Evolutionary conservation across 64 coral and sea anemone genomes (phyloP).

Genomic region (Catalaphyllia jardinei): DNA sequence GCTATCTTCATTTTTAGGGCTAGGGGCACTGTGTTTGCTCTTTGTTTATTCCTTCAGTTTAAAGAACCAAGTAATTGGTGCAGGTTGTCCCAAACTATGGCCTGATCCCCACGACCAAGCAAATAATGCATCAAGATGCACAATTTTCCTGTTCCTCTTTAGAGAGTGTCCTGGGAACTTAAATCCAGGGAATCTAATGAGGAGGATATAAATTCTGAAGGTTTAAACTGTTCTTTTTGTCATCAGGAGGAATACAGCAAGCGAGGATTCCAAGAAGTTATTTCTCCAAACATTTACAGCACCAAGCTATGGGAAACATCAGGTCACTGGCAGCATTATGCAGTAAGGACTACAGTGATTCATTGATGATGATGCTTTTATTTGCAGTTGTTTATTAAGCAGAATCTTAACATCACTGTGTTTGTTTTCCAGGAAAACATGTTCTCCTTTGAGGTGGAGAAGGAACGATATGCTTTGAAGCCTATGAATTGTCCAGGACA

Average conservation of each 20-base stretch:
- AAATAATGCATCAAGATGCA: too few relatives aligned
- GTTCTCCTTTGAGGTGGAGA: constrained; percentile 98
- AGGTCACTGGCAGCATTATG: constrained; percentile 97
- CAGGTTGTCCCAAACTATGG: too few relatives aligned
- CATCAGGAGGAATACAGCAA: constrained; percentile 92
- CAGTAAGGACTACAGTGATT: constrained; percentile 32
- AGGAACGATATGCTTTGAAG: constrained; percentile 91
- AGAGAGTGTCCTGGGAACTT: too few relatives aligned
- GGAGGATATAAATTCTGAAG: too few relatives aligned
- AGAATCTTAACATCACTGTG: neutral
- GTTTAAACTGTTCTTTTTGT: neutral
- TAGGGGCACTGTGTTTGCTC: too few relatives aligned
- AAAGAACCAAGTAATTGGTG: too few relatives aligned
- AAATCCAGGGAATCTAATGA: neutral
- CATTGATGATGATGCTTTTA: neutral
- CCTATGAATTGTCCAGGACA: constrained; percentile 99
- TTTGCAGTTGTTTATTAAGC: neutral
- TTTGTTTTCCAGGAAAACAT: constrained; percentile 81
- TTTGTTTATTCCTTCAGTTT: too few relatives aligned
- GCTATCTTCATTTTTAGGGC: too few relatives aligned
- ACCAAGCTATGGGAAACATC: constrained; percentile 96
- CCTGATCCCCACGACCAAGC: too few relatives aligned
- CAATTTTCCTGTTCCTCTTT: too few relatives aligned
- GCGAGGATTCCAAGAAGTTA: constrained; percentile 96
- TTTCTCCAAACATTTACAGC: constrained; percentile 95